Conservation (phyloP, 2,888 invertebrate species). For the Rhorus exstirpatorius region DNA sequence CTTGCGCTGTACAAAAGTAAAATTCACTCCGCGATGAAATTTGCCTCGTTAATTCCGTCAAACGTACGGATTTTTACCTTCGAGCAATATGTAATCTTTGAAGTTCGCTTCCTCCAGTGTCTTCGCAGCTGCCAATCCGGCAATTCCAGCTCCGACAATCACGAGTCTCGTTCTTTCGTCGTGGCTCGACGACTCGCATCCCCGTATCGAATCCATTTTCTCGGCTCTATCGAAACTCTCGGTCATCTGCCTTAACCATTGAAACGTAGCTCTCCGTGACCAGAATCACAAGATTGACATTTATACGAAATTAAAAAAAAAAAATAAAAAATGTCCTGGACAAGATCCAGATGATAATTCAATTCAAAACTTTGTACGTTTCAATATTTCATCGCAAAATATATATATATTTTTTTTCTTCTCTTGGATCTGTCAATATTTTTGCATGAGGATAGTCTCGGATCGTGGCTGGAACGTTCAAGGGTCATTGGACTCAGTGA, state of each 20-base stretch:
- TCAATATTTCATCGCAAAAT: background rate
- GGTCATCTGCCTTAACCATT: constrained; percentile 75
- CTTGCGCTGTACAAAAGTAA: constrained; percentile 84
- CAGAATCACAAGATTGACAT: constrained; percentile 64
- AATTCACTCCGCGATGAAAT: no score
- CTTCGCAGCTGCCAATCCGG: constrained; percentile 88
- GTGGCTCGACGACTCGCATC: background rate
- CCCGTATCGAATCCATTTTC: constrained; percentile 51
- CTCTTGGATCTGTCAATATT: no score
- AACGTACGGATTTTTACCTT: no score
- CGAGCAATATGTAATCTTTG: constrained; percentile 87
- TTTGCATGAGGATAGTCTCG: no score
- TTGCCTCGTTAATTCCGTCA: no score
- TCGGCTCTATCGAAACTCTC: constrained; percentile 65
- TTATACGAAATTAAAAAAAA: no score
- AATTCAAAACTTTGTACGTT: background rate
- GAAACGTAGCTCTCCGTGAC: constrained; percentile 75
- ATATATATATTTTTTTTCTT: background rate
- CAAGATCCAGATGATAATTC: background rate
- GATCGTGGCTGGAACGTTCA: no score
- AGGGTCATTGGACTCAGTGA: no score
- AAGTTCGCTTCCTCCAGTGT: constrained; percentile 86
- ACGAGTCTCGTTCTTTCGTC: constrained; percentile 83
- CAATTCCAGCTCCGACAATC: constrained; percentile 89
- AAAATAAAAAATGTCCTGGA: no score